These are phyloP conservation scores for Scaptomyza montana DNA, from an alignment of 1,140 invertebrate genomes.

Conservation along the genomic window DNA sequence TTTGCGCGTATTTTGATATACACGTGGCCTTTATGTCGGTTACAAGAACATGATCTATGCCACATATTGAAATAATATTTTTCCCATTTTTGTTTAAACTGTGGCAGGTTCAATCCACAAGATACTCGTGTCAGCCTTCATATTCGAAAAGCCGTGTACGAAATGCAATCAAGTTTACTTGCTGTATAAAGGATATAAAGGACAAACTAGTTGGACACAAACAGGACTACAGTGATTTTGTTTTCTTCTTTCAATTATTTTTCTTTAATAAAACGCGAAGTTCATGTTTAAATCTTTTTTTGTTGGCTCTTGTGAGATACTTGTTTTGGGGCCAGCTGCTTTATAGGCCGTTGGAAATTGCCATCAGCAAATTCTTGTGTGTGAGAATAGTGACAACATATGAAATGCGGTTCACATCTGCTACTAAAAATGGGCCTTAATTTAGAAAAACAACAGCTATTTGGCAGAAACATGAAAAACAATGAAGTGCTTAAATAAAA, in stretches of 20 bases:
- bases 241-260: neutral
- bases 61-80: too few species aligned
- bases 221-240: neutral
- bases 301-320: conserved; percentile 3
- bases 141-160: neutral
- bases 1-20: conserved; percentile 2
- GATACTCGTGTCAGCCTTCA: conserved; percentile 31
- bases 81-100: neutral
- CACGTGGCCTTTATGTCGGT: neutral
- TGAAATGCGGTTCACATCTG: conserved; percentile 8
- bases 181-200: conserved; percentile 25
- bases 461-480: neutral
- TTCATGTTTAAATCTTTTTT: conserved; percentile 16
- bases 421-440: conserved; percentile 2
- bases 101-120: conserved; percentile 9
- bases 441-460: neutral
- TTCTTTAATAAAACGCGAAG: conserved; percentile 26
- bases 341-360: conserved; percentile 64
- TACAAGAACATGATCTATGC: neutral
- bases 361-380: conserved; percentile 56
- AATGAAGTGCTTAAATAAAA: too few species aligned
- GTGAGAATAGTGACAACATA: conserved; percentile 35
- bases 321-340: conserved; percentile 23
- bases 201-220: conserved; percentile 5
- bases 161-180: conserved; percentile 25